Conservation (phyloP, 1,140 invertebrate species). For the Reticulitermes speratus region DNA sequence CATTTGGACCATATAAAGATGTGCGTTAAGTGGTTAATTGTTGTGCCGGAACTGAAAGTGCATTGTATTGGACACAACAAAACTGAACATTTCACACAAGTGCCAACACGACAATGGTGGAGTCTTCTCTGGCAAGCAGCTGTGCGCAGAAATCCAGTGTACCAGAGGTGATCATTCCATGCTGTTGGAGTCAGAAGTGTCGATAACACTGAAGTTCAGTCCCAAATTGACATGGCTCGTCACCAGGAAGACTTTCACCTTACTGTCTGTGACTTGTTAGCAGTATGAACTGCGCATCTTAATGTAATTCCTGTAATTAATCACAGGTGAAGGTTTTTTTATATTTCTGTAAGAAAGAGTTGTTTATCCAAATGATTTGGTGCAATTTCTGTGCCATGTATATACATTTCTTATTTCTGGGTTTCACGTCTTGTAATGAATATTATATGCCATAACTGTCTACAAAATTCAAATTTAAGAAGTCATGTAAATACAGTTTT, state of each 20-base stretch:
- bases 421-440: slow-evolving; percentile 2
- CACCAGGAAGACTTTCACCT: too few species aligned
- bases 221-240: too few species aligned
- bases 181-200: too few species aligned
- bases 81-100: not conserved
- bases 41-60: not conserved
- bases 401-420: not conserved
- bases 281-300: not conserved
- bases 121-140: too few species aligned
- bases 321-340: not conserved
- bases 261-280: too few species aligned
- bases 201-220: too few species aligned
- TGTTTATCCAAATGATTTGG: not conserved
- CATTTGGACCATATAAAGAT: not conserved
- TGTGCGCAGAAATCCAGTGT: too few species aligned
- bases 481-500: not conserved
- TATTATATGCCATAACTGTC: not conserved
- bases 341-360: not conserved
- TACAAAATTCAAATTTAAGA: not conserved
- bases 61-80: not conserved
- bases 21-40: not conserved
- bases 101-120: not conserved
- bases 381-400: not conserved
- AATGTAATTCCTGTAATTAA: not conserved
- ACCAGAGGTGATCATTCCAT: too few species aligned